These are phyloP conservation scores for Equus quagga DNA, from an alignment of 2,113 vertebrate genomes.

Conservation along the genomic window DNA sequence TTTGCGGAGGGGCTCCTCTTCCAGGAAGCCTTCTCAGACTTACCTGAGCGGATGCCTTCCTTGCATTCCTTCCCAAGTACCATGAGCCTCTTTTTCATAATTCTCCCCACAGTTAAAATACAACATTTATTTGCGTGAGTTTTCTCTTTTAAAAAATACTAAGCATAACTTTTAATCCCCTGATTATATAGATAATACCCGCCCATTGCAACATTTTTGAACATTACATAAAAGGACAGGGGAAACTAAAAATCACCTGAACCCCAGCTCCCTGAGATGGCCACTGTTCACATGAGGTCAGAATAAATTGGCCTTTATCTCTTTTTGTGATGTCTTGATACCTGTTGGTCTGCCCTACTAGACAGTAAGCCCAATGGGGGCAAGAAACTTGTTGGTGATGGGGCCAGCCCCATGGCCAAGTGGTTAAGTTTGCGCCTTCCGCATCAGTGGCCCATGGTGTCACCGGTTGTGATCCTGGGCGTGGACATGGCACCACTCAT, in stretches of 20 bases:
- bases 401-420: too few relatives aligned
- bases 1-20: not conserved
- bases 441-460: too few relatives aligned
- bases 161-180: not conserved
- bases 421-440: too few relatives aligned
- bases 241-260: not conserved
- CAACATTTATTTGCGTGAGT: not conserved
- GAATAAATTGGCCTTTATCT: not conserved
- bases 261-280: not conserved
- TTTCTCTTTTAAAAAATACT: not conserved
- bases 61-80: not conserved
- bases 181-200: not conserved
- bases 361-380: not conserved
- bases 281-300: not conserved
- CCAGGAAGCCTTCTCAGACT: not conserved
- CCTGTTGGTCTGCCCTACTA: not conserved
- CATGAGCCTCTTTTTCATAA: not conserved
- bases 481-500: too few relatives aligned
- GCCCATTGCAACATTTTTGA: not conserved
- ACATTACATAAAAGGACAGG: not conserved
- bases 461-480: too few relatives aligned
- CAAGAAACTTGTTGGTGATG: not conserved
- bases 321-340: not conserved
- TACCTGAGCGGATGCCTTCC: not conserved
- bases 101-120: not conserved